phyloP scores from a whole-genome alignment of 1,140 invertebrate species.

The Episyrphus balteatus region DNA sequence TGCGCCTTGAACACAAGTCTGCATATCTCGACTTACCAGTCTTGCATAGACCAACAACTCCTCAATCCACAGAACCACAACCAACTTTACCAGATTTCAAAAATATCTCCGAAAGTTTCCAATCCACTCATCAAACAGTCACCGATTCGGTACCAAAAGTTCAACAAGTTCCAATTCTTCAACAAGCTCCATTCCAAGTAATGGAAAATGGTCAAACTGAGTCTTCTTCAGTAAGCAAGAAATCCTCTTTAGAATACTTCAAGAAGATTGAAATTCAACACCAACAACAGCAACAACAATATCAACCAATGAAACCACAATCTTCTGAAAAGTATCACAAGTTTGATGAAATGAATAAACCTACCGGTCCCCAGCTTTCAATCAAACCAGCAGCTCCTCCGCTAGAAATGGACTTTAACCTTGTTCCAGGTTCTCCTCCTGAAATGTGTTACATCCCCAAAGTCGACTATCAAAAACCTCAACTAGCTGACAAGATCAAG shows the following conservation, averaged over 20 bases:
- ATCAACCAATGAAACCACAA: no score
- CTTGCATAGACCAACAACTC: slow-evolving; percentile 18
- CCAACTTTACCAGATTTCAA: slow-evolving; percentile 14
- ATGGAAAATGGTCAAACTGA: slow-evolving; percentile 29
- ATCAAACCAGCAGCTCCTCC: not conserved
- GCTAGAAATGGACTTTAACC: slow-evolving; percentile 34
- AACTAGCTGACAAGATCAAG: slow-evolving; percentile 49
- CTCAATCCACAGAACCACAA: slow-evolving; percentile 6
- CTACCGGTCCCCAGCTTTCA: not conserved
- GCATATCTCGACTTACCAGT: slow-evolving; percentile 29
- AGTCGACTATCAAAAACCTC: slow-evolving; percentile 33
- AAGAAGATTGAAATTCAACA: slow-evolving; percentile 39
- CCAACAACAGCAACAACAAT: no score
- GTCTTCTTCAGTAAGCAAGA: slow-evolving; percentile 44
- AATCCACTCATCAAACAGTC: slow-evolving; percentile 10
- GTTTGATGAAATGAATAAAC: no score
- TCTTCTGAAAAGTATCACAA: no score
- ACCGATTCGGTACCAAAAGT: slow-evolving; percentile 4
- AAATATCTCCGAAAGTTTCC: slow-evolving; percentile 17
- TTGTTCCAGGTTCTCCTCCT: slow-evolving; percentile 60
- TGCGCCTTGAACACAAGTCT: slow-evolving; percentile 37
- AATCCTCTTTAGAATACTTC: slow-evolving; percentile 44
- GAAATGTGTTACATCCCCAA: slow-evolving; percentile 56
- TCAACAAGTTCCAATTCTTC: slow-evolving; percentile 3
- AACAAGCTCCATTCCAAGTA: slow-evolving; percentile 7